These are phyloP conservation scores for Nomada goodeniana DNA, from an alignment of 2,888 invertebrate genomes.

Conservation along the genomic window DNA sequence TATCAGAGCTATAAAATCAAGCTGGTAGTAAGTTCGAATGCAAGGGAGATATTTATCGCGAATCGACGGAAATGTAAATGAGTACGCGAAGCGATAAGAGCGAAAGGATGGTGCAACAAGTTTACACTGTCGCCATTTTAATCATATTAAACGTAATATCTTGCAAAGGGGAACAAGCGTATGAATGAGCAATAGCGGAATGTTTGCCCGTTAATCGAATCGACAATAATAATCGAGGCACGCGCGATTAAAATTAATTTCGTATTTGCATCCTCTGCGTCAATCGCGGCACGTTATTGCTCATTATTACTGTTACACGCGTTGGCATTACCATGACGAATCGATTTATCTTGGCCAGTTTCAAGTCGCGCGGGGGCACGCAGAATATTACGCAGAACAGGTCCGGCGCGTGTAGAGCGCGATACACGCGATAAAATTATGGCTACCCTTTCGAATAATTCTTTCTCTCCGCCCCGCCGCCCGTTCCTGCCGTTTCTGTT, in stretches of 20 bases:
- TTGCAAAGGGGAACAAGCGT: not conserved
- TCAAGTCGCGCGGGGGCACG: not conserved
- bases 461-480: not conserved
- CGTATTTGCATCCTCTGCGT: slow-evolving; percentile 8
- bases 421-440: slow-evolving; percentile 12
- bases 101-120: slow-evolving; percentile 40
- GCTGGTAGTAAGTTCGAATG: slow-evolving; percentile 5
- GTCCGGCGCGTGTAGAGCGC: not conserved
- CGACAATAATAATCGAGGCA: not conserved
- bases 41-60: slow-evolving; percentile 16
- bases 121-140: not conserved
- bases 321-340: not conserved
- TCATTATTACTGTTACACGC: slow-evolving; percentile 13
- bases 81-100: slow-evolving; percentile 4
- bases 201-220: not conserved
- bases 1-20: slow-evolving; percentile 28
- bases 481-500: not conserved
- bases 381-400: slow-evolving; percentile 20
- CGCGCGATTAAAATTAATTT: not conserved
- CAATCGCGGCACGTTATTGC: not conserved
- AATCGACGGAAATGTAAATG: slow-evolving; percentile 15
- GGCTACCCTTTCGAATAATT: slow-evolving; percentile 5
- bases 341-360: slow-evolving; percentile 3
- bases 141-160: too few relatives aligned
- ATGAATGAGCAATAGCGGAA: not conserved